phyloP scores from a whole-genome alignment of 2,797 vertebrate genomes.

The Hirundo rustica region DNA sequence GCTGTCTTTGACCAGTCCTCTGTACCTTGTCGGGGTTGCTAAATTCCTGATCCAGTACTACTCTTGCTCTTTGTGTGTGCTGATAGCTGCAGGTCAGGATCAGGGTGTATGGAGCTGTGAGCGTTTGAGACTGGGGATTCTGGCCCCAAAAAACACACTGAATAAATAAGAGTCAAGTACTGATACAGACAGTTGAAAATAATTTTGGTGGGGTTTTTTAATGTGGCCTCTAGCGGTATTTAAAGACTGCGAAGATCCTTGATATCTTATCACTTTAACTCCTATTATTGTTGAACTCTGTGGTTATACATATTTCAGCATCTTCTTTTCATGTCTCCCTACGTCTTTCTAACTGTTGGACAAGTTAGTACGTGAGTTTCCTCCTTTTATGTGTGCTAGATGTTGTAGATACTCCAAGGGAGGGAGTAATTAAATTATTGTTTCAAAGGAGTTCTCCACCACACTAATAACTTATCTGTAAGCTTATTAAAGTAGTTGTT shows the following conservation, averaged over 20 bases:
- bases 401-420: slow-evolving; percentile 38
- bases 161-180: background rate
- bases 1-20: background rate
- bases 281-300: slow-evolving; percentile 21
- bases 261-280: background rate
- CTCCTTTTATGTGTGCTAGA: slow-evolving; percentile 44
- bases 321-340: slow-evolving; percentile 37
- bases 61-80: background rate
- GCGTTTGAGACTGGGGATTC: background rate
- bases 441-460: slow-evolving; percentile 35
- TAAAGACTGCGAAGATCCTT: background rate
- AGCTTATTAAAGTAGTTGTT: slow-evolving; percentile 35
- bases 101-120: background rate
- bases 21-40: background rate
- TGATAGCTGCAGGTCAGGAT: background rate
- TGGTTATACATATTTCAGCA: slow-evolving; percentile 38
- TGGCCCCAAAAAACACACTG: background rate
- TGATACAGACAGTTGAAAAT: background rate
- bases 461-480: slow-evolving; percentile 38
- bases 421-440: slow-evolving; percentile 39
- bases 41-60: background rate
- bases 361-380: slow-evolving; percentile 9
- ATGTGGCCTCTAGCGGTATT: background rate
- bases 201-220: background rate
- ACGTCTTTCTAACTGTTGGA: background rate